A percentile compares a stretch with the other conserved stretches of the same genome.
Conservation (phyloP, 2,113 vertebrate genomes). For the Oxyura jamaicensis region DNA sequence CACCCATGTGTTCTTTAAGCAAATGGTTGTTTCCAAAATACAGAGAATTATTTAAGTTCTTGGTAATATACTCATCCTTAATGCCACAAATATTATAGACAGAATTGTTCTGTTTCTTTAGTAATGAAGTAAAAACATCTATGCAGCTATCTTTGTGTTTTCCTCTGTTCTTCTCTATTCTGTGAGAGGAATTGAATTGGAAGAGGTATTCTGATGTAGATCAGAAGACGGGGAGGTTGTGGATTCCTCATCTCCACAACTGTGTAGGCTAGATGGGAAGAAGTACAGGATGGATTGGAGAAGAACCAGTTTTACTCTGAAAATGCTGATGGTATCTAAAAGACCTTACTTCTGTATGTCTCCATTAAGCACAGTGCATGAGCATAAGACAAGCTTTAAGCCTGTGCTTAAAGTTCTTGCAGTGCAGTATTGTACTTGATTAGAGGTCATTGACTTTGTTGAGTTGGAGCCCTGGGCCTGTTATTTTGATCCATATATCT, state of each 20-base stretch:
- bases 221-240: background rate
- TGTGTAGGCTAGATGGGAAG: background rate
- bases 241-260: background rate
- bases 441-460: background rate
- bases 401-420: background rate
- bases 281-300: background rate
- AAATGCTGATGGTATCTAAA: background rate
- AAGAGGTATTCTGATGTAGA: background rate
- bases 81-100: background rate
- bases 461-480: background rate
- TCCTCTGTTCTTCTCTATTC: background rate
- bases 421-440: background rate
- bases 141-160: background rate
- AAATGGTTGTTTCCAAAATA: slow-evolving; percentile 12
- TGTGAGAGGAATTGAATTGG: background rate
- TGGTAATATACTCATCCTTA: background rate
- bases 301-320: background rate
- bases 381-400: background rate
- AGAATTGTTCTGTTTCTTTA: background rate
- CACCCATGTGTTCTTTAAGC: background rate
- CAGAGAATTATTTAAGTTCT: background rate
- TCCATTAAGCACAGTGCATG: background rate
- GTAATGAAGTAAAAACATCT: background rate
- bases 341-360: background rate
- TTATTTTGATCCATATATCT: background rate